Conservation (phyloP, 2,797 vertebrate genomes). For the Distichodus sexfasciatus region DNA sequence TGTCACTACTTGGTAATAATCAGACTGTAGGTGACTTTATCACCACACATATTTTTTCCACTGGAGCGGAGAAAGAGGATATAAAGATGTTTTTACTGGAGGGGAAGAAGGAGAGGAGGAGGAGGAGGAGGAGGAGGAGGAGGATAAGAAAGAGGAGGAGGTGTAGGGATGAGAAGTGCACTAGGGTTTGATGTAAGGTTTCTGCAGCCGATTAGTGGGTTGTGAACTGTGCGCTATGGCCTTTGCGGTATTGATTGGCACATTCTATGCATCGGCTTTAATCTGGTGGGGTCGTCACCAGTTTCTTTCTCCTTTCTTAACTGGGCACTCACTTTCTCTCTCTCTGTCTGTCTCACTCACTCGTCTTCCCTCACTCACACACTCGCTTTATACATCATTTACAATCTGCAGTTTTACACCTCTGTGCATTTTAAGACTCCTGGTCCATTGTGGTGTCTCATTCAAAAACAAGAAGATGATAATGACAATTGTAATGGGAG, state of each 20-base stretch:
- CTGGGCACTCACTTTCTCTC: background rate
- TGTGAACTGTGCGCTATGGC: conserved; percentile 25
- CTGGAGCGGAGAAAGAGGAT: conserved; percentile 11
- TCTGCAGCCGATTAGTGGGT: conserved; percentile 26
- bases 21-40: conserved; percentile 33
- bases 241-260: conserved; percentile 48
- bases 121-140: background rate
- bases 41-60: conserved; percentile 49
- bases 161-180: background rate
- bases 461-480: conserved; percentile 28
- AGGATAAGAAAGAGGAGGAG: conserved; percentile 2
- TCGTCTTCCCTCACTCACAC: background rate
- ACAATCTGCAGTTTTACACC: conserved; percentile 1
- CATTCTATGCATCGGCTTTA: conserved; percentile 33
- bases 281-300: conserved; percentile 22
- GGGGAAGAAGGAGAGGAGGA: conserved; percentile 2
- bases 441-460: conserved; percentile 28
- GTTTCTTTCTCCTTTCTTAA: background rate
- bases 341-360: background rate
- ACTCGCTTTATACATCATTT: conserved; percentile 14
- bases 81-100: conserved; percentile 15
- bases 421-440: conserved; percentile 21
- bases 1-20: conserved; percentile 54
- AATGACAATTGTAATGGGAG: conserved; percentile 38
- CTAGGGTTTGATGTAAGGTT: conserved; percentile 1